Evolutionary conservation across 2,888 invertebrate species (phyloP).

Genomic region (Fragum whitleyi): DNA sequence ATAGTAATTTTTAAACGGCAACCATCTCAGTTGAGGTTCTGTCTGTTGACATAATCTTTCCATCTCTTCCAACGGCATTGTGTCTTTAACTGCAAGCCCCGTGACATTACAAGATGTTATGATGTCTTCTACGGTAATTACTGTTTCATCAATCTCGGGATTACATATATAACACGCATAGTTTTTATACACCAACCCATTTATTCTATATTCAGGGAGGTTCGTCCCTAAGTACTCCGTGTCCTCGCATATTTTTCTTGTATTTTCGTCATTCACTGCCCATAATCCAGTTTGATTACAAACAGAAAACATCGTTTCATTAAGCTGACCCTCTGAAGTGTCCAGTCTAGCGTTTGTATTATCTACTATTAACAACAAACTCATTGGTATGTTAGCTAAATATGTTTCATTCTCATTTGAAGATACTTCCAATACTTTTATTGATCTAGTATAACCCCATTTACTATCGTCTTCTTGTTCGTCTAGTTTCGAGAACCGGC

Average conservation of each 20-base stretch:
- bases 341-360: background rate
- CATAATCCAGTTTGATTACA: constrained; percentile 38
- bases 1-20: constrained; percentile 38
- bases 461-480: background rate
- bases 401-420: background rate
- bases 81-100: background rate
- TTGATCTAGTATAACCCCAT: background rate
- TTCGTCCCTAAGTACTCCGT: background rate
- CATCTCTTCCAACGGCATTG: background rate
- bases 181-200: constrained; percentile 28
- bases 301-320: background rate
- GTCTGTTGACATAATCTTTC: constrained; percentile 16
- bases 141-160: constrained; percentile 15
- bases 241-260: constrained; percentile 7
- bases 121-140: background rate
- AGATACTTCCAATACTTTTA: background rate
- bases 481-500: background rate
- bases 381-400: background rate
- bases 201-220: constrained; percentile 30
- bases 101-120: constrained; percentile 26
- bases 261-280: background rate
- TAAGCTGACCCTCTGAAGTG: background rate
- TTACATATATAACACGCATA: constrained; percentile 43
- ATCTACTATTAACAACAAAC: background rate
- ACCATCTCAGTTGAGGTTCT: constrained; percentile 16